Evolutionary conservation across 2,113 vertebrate genomes (phyloP).

Genomic region (Gymnocephalus cernua): DNA sequence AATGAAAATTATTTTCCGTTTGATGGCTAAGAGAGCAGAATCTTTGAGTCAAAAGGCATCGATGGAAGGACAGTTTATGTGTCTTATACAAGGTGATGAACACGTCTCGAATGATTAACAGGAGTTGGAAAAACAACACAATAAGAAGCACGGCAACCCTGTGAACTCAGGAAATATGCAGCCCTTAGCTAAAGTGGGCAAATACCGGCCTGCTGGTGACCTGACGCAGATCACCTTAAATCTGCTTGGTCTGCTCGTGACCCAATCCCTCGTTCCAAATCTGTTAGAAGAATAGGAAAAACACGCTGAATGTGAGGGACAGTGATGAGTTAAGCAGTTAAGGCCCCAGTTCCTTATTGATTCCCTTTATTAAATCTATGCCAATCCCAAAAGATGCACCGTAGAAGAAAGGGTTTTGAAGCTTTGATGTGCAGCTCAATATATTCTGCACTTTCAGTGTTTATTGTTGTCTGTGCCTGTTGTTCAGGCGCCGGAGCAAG

Average conservation of each 20-base stretch:
- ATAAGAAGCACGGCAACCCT: constrained; percentile 4
- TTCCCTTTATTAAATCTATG: constrained; percentile 32
- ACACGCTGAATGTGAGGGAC: background rate
- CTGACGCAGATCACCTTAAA: background rate
- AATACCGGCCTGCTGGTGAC: background rate
- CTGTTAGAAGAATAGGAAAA: background rate
- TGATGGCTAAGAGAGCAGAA: background rate
- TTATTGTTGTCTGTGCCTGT: constrained; percentile 9
- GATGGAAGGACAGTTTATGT: constrained; percentile 7
- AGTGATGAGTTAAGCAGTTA: constrained; percentile 20
- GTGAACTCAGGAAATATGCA: constrained; percentile 38
- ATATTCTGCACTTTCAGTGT: constrained; percentile 17
- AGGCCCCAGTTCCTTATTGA: constrained; percentile 23
- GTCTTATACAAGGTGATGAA: background rate
- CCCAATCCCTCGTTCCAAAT: background rate
- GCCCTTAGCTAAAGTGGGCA: constrained; percentile 24
- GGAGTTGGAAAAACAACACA: background rate
- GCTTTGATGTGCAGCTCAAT: constrained; percentile 44
- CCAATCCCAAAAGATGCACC: background rate
- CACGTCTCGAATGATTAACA: constrained; percentile 12
- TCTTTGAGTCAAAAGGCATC: background rate
- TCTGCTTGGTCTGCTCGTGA: constrained; percentile 12
- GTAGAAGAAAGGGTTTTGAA: background rate
- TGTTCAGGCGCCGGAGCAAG: background rate
- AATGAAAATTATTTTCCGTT: constrained; percentile 1